These are phyloP conservation scores for Drosophila putrida DNA, from an alignment of 2,888 invertebrate species.

Conservation along the genomic window DNA sequence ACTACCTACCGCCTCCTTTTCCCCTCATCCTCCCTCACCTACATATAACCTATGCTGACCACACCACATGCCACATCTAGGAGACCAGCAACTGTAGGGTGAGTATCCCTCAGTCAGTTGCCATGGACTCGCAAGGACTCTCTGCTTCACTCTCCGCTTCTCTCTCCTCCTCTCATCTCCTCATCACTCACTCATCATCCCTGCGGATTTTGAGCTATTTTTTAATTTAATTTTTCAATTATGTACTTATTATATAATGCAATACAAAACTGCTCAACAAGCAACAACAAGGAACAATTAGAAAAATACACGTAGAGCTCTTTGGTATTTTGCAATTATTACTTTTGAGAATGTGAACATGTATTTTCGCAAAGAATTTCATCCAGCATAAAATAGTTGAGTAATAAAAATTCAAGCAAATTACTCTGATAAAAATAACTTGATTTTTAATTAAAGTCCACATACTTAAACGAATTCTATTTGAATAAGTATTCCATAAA, in stretches of 20 bases:
- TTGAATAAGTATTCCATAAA: too few relatives aligned
- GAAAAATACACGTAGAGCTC: constrained; percentile 24
- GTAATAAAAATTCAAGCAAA: background rate
- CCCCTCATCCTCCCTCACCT: background rate
- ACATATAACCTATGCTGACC: constrained; percentile 5
- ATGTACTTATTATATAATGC: constrained; percentile 40
- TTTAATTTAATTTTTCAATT: constrained; percentile 59
- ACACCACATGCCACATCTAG: constrained; percentile 15
- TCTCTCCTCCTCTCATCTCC: background rate
- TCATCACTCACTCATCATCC: background rate
- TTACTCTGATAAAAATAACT: background rate
- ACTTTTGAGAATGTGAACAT: constrained; percentile 26
- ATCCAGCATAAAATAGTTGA: constrained; percentile 18
- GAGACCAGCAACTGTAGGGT: constrained; percentile 6
- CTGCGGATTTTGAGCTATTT: constrained; percentile 39
- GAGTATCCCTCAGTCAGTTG: constrained; percentile 35
- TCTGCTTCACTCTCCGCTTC: background rate
- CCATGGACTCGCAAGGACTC: constrained; percentile 17
- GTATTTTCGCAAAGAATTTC: constrained; percentile 42
- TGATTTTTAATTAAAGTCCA: too few relatives aligned
- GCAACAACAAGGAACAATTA: constrained; percentile 1
- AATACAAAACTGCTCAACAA: constrained; percentile 23
- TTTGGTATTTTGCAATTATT: constrained; percentile 62
- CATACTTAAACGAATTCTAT: too few relatives aligned
- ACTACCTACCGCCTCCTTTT: background rate